These are phyloP conservation scores for Miniopterus natalensis DNA, from an alignment of 2,113 vertebrate genomes.

Conservation along the genomic window DNA sequence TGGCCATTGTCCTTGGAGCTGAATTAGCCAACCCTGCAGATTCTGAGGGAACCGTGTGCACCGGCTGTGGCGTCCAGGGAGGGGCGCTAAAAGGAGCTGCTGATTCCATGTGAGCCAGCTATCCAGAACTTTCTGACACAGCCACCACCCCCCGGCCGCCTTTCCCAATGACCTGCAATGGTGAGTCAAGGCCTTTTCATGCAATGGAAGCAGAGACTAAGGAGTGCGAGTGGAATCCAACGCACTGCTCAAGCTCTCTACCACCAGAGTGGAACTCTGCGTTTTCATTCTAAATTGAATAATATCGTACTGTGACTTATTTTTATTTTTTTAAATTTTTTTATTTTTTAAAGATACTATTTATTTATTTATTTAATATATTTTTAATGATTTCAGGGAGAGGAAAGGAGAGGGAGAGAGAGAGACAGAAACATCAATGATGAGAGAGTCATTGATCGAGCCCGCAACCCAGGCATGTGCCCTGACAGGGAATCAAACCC, in stretches of 20 bases:
- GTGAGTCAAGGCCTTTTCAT: background rate
- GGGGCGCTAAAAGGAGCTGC: background rate
- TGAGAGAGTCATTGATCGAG: too few relatives aligned
- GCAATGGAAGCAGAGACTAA: background rate
- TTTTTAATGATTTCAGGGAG: too few relatives aligned
- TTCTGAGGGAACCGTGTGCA: background rate
- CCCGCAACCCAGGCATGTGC: too few relatives aligned
- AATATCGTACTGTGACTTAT: background rate
- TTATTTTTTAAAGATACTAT: too few relatives aligned
- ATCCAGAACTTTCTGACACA: background rate
- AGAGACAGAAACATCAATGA: too few relatives aligned
- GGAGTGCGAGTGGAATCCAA: background rate
- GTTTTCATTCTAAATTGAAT: background rate
- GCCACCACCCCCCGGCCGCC: background rate
- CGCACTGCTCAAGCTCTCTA: background rate
- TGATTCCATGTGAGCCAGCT: background rate
- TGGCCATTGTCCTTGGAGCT: background rate
- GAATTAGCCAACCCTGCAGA: background rate
- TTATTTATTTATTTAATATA: too few relatives aligned
- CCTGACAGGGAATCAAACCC: too few relatives aligned
- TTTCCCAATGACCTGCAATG: background rate
- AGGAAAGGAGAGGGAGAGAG: too few relatives aligned
- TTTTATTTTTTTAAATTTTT: background rate
- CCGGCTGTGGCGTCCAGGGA: background rate
- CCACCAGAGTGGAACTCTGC: background rate